Percentiles rank a stretch among this genome's conserved stretches.
phyloP scores from a whole-genome alignment of 2,888 invertebrate species.

The Schizotus pectinicornis region DNA sequence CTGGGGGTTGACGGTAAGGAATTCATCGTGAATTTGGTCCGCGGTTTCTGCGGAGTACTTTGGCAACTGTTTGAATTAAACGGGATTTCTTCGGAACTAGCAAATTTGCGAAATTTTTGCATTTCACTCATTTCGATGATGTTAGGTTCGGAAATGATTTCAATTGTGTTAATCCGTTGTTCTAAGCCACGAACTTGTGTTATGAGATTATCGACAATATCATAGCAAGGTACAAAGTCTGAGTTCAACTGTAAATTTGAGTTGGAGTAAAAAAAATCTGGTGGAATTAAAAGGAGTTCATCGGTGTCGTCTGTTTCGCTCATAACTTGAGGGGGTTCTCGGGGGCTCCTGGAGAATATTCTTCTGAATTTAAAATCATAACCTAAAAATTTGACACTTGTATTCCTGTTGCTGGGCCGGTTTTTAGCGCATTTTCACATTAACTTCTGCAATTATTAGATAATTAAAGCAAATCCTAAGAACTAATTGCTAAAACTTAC shows the following conservation, averaged over 20 bases:
- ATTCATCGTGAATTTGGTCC: slow-evolving; percentile 45
- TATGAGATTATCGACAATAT: slow-evolving; percentile 69
- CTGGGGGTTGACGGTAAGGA: slow-evolving; percentile 51
- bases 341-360: background rate
- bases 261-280: slow-evolving; percentile 72
- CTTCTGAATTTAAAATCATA: no score
- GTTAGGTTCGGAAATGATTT: slow-evolving; percentile 54
- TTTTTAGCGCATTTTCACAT: no score
- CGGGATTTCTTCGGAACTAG: slow-evolving; percentile 45
- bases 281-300: slow-evolving; percentile 78
- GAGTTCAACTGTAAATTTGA: slow-evolving; percentile 57
- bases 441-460: no score
- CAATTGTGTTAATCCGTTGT: slow-evolving; percentile 60
- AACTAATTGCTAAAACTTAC: no score
- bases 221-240: slow-evolving; percentile 50
- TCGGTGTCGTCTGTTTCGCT: slow-evolving; percentile 84
- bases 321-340: slow-evolving; percentile 57
- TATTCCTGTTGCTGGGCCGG: no score
- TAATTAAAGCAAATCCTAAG: no score
- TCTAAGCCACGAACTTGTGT: slow-evolving; percentile 67
- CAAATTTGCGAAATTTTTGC: slow-evolving; percentile 39
- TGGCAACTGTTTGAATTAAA: slow-evolving; percentile 46
- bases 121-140: slow-evolving; percentile 41
- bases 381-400: no score
- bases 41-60: slow-evolving; percentile 56